Base-by-base conservation (phyloP, 2,113 vertebrate species). In the Mustela nigripes region DNA sequence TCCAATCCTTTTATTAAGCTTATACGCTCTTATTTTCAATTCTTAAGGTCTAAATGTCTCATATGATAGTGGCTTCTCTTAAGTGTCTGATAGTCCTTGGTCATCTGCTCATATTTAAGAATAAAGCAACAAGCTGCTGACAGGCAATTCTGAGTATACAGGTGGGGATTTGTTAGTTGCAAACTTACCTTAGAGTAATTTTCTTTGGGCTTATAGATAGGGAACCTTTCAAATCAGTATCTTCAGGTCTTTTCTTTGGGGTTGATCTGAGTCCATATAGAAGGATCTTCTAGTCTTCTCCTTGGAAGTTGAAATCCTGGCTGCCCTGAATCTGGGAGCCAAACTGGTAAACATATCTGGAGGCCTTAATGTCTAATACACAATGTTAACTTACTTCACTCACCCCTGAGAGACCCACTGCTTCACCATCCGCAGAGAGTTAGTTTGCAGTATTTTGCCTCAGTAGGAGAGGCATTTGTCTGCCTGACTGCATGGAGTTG, bases 31-130 rank as follows among this genome's bases (percentile, higher is more conserved):
- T 53, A 26, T 58, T 42, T 93, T 80, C 58, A 95, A 88, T 82
- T 81, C 39, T 83, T 83, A 94, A 88, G 56, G 33, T 90, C 4
- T 84, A 95, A 95, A 58, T 84, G 50, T 88, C 36, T 93, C 39
- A 53, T 76, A 31, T 50, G 36, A 93, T 63, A 50, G 53, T 91
- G 33, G 33, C 19, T 95, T 91, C 26, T 14, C 63, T 92, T 36
- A 69, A 39, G 53, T 48, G 33, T 73, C 36, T 93, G 73, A 80
- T 83, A 56, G 74, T 91, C 53, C 39, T 90, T 84, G 42, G 33
- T 9, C 87, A 31, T 94, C 69, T 78, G 14, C 53, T 90, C 33
- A 89, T 42, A 56, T 84, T 91, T 93, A 81, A 93, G 36, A 87
- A 84, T 11, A 97, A 36, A 18, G 22, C 19, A 84, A 28, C 53